Base-by-base conservation (phyloP, 2,888 invertebrate genomes). In the Crematogaster levior region DNA sequence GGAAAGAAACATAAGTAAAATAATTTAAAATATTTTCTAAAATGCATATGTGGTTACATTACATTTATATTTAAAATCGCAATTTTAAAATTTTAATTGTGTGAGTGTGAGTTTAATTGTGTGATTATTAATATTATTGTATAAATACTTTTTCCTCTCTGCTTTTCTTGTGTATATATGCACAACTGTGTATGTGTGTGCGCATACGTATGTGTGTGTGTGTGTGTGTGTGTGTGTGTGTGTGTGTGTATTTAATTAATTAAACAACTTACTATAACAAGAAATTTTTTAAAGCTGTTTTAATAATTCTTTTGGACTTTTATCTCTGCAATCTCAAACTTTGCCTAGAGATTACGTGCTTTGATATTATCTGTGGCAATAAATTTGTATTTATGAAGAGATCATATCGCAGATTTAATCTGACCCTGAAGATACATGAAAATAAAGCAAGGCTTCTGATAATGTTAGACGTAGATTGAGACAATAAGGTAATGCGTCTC, bases 371-470 rank as follows among this genome's bases (percentile, higher is more conserved):
- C 21, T 37, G 6, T 15, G 21, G 56, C 1, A 53, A 43, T 2
- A 53, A 79, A 68, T 43, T 84, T 75, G n/a, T 84, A 80, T 40
- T 84, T 82, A 68, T 85, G 77, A 82, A 88, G 79, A 77, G 73
- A 48, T 83, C 63, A 82, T 75, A 86, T 90, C 80, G 61, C 72
- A 61, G 82, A 61, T 65, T 61, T 46, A 43, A 89, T 90, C 88
- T 90, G 87, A 91, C 91, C 90, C 82, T 90, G 91, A 84, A 83
- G 85, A 90, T 88, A 86, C 60, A 58, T 85, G 56, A 85, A 82
- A 89, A 89, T 90, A 90, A 92, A 92, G 91, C 93, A 92, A 93
- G 93, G 92, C 86, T 87, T 74, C 48, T 82, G 92, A 93, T 92
- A 92, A 92, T 86, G 85, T 88, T 87, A 90, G 89, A 89, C 88